Evolutionary conservation across 2,888 invertebrate species (phyloP), one percentile per base, ranked within the genome.

Genomic region (Oscheius sp.): DNA sequence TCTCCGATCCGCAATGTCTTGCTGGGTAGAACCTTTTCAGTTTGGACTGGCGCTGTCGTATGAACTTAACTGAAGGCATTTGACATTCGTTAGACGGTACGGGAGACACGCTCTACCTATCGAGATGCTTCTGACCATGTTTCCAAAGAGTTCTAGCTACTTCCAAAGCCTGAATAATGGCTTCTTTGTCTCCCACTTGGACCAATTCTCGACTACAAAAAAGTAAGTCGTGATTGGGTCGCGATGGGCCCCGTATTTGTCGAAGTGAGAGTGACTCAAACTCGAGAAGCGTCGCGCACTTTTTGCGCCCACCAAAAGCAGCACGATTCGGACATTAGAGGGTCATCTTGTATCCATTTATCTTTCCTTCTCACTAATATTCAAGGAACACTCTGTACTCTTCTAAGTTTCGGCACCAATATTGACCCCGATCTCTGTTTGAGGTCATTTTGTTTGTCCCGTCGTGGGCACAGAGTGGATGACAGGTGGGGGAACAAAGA

Each of bases 181-280:
- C 21, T 21, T 21, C 21, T 21, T 21, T 21, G 21, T 7, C 42
- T 42, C 42, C 42, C 42, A 42, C 42, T 42, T 42, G 42, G 42
- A 42, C 42, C 7, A 42, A 10, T 9, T 35, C 29, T 5, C 58
- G 3, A 29, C 21, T n/a, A 53, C 35, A 68, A 68, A 66, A 66
- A 53, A 21, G 35, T 63, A 53, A 55, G 68, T 68, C 68, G 68
- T 68, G 68, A 68, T 68, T 68, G 68, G 35, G 51, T 66, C 51
- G 33, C 51, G 66, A 66, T 66, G 33, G 55, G 53, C 29, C 55
- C 55, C 42, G 55, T 53, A 35, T 55, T 65, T 65, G 48, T 21
- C n/a, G 55, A 35, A 32, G 66, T n/a, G 66, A 53, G 66, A 37
- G 53, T 11, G 55, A 55, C 29, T 55, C 32, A 32, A 55, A 55